Conservation (phyloP, 2,113 vertebrate genomes). For the Antigone vipio region DNA sequence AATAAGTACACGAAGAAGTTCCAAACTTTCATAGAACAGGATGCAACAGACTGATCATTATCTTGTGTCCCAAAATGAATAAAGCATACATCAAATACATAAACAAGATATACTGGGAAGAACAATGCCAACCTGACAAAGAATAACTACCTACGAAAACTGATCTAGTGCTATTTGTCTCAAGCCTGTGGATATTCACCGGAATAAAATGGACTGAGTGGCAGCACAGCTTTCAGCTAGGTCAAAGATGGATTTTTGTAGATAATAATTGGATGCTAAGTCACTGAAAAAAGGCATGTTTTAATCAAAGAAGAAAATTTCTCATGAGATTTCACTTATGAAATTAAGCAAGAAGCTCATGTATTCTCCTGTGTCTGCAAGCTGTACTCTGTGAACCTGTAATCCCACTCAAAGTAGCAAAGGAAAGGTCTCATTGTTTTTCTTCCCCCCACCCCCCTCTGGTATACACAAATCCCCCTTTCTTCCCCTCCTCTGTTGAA, state of each 20-base stretch:
- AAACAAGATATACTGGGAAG: not conserved
- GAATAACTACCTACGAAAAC: not conserved
- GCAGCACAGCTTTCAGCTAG: not conserved
- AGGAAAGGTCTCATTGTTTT: not conserved
- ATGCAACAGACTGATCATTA: not conserved
- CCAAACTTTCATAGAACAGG: not conserved
- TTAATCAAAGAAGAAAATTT: not conserved
- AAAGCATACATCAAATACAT: not conserved
- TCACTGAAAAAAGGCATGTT: not conserved
- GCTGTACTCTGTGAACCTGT: not conserved
- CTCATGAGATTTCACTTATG: not conserved
- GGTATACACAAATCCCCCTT: not conserved
- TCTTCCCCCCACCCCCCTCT: no score
- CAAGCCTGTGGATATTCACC: not conserved
- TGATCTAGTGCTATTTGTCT: not conserved
- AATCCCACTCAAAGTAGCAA: not conserved
- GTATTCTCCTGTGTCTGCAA: not conserved
- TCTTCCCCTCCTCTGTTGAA: not conserved
- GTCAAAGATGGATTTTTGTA: not conserved
- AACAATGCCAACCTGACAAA: not conserved
- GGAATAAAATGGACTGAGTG: not conserved
- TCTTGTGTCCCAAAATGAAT: not conserved
- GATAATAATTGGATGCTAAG: not conserved
- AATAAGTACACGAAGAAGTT: not conserved
- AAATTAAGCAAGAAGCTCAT: slow-evolving; percentile 7